These are phyloP conservation scores for Diachrysia chrysitis DNA, from an alignment of 2,888 invertebrate genomes.

Conservation along the genomic window DNA sequence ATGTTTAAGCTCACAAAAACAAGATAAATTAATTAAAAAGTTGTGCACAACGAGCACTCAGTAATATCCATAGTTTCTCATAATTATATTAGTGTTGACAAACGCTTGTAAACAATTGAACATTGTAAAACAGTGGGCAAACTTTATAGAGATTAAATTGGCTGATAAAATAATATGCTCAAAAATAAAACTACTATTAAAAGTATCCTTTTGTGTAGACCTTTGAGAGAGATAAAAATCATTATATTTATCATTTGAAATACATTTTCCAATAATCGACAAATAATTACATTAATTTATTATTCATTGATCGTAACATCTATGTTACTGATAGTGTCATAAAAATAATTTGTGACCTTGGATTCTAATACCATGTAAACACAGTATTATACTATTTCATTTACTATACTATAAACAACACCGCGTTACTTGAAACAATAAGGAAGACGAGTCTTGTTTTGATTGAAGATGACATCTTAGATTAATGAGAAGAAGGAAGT, in stretches of 20 bases:
- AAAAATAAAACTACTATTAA: not conserved
- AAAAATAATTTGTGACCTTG: too few species aligned
- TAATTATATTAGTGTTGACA: not conserved
- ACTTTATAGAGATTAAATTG: not conserved
- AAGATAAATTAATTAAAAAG: conserved; percentile 18
- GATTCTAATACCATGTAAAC: too few species aligned
- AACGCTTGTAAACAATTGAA: not conserved
- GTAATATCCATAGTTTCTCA: conserved; percentile 14
- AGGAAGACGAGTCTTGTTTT: not conserved
- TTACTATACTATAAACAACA: too few species aligned
- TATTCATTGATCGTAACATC: too few species aligned
- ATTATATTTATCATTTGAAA: too few species aligned
- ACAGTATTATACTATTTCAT: too few species aligned
- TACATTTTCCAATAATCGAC: too few species aligned
- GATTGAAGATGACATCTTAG: not conserved
- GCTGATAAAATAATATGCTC: too few species aligned
- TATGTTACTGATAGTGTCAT: too few species aligned
- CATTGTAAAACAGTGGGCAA: not conserved
- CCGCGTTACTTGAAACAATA: not conserved
- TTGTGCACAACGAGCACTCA: not conserved
- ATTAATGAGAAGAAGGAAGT: not conserved
- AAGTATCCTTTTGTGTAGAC: too few species aligned
- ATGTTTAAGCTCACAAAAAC: conserved; percentile 3
- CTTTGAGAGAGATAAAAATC: too few species aligned
- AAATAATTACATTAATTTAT: too few species aligned